Evolutionary conservation across 2,797 vertebrate genomes (phyloP).

Genomic region (Myioborus melanocephalus): DNA sequence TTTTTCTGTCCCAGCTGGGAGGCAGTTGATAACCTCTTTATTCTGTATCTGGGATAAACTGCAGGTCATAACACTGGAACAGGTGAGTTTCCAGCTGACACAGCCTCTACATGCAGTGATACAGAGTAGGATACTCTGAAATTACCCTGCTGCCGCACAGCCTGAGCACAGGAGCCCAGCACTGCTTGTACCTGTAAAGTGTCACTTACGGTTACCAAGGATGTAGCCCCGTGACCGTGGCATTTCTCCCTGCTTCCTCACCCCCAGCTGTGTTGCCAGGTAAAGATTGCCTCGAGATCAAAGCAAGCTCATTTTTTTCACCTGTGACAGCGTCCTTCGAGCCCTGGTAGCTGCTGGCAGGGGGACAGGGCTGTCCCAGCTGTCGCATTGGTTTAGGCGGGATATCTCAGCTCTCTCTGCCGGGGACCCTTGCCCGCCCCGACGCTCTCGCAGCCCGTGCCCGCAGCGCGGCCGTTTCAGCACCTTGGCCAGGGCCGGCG

Average conservation of each 20-base stretch:
- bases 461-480: slow-evolving; percentile 41
- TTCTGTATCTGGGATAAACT: neutral
- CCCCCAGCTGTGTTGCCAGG: fast-evolving
- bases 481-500: slow-evolving; percentile 67
- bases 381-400: fast-evolving
- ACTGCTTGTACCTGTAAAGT: neutral
- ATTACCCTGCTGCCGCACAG: neutral
- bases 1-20: neutral
- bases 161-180: neutral
- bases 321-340: fast-evolving
- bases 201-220: neutral
- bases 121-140: neutral
- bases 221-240: fast-evolving
- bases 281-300: neutral
- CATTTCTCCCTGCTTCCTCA: neutral
- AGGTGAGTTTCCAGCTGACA: neutral
- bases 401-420: fast-evolving
- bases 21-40: neutral
- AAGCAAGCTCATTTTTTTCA: neutral
- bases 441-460: fast-evolving
- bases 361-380: neutral
- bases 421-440: fast-evolving
- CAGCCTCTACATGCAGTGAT: neutral
- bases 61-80: neutral
- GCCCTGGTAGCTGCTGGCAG: neutral